Base-by-base conservation (phyloP, 2,797 vertebrate genomes). In the Phoeniculus purpureus region DNA sequence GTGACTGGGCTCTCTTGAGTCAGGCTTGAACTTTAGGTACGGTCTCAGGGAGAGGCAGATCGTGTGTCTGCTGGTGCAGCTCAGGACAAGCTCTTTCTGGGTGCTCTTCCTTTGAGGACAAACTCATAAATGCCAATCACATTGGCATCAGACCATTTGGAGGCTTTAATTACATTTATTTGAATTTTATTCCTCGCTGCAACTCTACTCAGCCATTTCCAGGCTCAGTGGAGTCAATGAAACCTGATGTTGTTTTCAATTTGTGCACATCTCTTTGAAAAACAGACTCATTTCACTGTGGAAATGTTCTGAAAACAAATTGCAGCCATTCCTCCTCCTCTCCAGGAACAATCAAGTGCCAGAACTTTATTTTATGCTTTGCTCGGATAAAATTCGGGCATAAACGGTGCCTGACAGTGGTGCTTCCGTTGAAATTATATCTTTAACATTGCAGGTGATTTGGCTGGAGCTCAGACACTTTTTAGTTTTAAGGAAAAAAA, bases 151-250 rank as follows among this genome's bases (percentile, higher is more conserved):
- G 92, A 70, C 16, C 79, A 70, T 78, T 93, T 78, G 52, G 73
- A 92, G 58, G 17, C 67, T 89, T 93, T 93, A 93, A 90, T 93
- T 90, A 65, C 54, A 83, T 90, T 89, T 73, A 88, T 90, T 95
- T 90, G 54, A 60, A 60, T 92, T 89, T 96, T 87, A 73, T 78
- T 92, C 77, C 25, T 94, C 76, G 26, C 73, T 90, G 60, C 54
- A 90, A 26, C 31, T 90, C 68, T 82, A 45, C 59, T 92, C 48
- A 87, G 62, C 50, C 19, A 4, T 87, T 88, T 91, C 74, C 74
- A 93, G 80, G 56, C 83, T 68, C 51, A 78, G 29, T 23, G 14
- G 71, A 92, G 66, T 87, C 90, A 89, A 58, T 87, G 92, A 78
- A 93, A 94, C 54, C 32, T 71, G 79, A 83, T 70, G 76, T 55